Evolutionary conservation across 2,113 vertebrate species (phyloP), one percentile per base, ranked within the genome.

Genomic region (Miniopterus natalensis): DNA sequence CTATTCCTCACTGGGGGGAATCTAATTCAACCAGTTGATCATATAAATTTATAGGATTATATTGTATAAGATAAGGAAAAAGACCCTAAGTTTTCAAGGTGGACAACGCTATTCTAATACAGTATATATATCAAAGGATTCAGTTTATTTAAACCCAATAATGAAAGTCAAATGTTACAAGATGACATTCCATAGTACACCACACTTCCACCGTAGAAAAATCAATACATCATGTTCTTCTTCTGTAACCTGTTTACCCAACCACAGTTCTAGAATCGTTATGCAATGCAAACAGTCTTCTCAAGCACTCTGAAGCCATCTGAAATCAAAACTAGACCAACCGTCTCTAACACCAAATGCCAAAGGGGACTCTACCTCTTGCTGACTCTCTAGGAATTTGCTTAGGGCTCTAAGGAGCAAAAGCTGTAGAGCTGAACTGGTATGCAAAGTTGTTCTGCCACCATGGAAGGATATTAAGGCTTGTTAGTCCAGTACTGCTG

Each of bases 211-310:
- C 85, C 75, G 96, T 23, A 94, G 0, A 95, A 97, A 97, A 97
- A 88, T n/a, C 96, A 95, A 94, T 63, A 86, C 66, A 61, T 93
- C 63, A 75, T 25, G 88, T 83, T 94, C 75, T 55, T 79, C 89
- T 27, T 42, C 65, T 94, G 96, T 73, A 95, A 93, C 53, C 81
- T 97, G 90, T 97, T 98, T 97, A 97, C 88, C 91, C 94, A 96
- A 65, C 31, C 92, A 68, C 94, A 97, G 96, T 93, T 97, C 89
- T 95, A 96, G 96, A 97, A 97, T 94, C 78, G 93, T 97, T 97
- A 97, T 51, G 86, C 97, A 98, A 97, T 91, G 93, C 47, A 94
- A 97, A 75, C 96, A 96, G 97, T 96, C 96, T 97, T 97, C 98
- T 97, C 83, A 94, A 73, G 94, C 93, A 42, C 88, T 96, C 40